Evolutionary conservation across 2,113 vertebrate genomes (phyloP), one percentile per base, ranked within the genome.

Genomic region (Psittacula cyanocephala): DNA sequence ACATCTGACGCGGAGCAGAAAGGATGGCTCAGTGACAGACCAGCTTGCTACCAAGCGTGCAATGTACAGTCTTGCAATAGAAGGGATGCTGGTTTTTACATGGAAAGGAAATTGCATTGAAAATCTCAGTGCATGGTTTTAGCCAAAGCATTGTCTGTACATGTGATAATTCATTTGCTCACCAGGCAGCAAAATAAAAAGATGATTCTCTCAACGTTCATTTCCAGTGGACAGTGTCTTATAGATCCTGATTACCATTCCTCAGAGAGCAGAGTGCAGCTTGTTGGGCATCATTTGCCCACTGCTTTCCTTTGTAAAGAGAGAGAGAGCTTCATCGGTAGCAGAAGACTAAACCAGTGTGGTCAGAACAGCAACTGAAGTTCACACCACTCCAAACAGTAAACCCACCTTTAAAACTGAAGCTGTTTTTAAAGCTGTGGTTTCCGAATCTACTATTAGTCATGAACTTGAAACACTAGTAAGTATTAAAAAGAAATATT

Each of bases 91-190:
- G n/a, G 4, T 17, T 72, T 91, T 76, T 57, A 82, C 46, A 79
- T 0, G 7, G 75, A 81, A 89, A 91, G 62, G 68, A 86, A 92
- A 94, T 13, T 20, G 64, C 43, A 72, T 11, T 81, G 86, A 83
- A 93, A 91, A 76, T 37, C 55, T 64, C 68, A 41, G 33, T 6
- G 55, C 5, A 60, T 3, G 46, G 39, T 68, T 84, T 90, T 65
- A 87, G 71, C 67, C 37, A 28, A 76, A 77, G 81, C 79, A n/a
- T 46, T 59, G 60, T 81, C 71, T 93, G 28, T 77, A 62, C 57
- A 49, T 2, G 4, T 33, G 62, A 25, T 52, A 55, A 74, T 68
- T 88, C 62, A 31, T 50, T 76, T 76, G 33, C 37, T 94, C 57
- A 47, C 57, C 2, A 52, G 79, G 71, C 52, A 72, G 29, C 33